phyloP scores from a whole-genome alignment of 2,888 invertebrate genomes.

The Amblyjoppa proteus region DNA sequence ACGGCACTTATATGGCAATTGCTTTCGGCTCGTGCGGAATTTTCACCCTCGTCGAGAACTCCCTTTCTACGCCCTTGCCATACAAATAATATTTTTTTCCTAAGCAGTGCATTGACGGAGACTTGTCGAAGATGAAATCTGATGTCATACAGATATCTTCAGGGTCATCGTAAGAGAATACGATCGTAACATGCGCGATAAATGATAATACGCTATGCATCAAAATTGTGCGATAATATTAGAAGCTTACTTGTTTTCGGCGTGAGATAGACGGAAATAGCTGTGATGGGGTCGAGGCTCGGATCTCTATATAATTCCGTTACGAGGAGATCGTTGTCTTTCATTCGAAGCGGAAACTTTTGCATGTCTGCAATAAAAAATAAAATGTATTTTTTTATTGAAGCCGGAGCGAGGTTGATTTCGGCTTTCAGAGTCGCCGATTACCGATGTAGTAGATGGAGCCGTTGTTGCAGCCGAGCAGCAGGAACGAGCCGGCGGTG shows the following conservation, averaged over 20 bases:
- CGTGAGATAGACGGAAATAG: slow-evolving; percentile 99
- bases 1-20: too few species aligned
- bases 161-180: not conserved
- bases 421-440: not conserved
- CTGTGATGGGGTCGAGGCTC: slow-evolving; percentile 97
- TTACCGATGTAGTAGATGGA: slow-evolving; percentile 98
- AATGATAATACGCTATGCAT: too few species aligned
- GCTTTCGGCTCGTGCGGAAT: too few species aligned
- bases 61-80: too few species aligned
- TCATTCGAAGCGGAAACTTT: slow-evolving; percentile 99
- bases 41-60: too few species aligned
- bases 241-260: slow-evolving; percentile 96
- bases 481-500: slow-evolving; percentile 97
- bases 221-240: slow-evolving; percentile 26
- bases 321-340: slow-evolving; percentile 98
- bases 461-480: slow-evolving; percentile 98
- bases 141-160: too few species aligned
- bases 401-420: not conserved
- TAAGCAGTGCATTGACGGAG: too few species aligned
- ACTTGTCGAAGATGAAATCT: too few species aligned
- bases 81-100: too few species aligned
- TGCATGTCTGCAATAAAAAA: slow-evolving; percentile 94
- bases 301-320: slow-evolving; percentile 98
- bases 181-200: not conserved
- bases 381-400: slow-evolving; percentile 13